Evolutionary conservation across 2,113 vertebrate species (phyloP).

Genomic region (Regulus satrapa): DNA sequence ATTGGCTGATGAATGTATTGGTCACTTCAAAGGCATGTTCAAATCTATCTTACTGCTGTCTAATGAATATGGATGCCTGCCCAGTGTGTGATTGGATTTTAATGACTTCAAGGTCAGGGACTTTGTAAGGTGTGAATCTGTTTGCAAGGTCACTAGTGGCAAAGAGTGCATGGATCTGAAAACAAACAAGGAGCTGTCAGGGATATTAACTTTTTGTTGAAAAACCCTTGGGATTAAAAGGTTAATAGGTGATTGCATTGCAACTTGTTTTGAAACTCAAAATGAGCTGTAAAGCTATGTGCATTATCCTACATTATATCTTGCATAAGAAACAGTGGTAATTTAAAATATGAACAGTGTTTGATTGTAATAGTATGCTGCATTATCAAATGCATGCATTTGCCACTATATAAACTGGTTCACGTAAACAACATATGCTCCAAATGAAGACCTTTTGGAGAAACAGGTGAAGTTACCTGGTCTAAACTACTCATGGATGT

Average conservation of each 20-base stretch:
- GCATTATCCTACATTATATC: conserved; percentile 45
- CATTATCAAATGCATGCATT: conserved; percentile 35
- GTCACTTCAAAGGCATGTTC: conserved; percentile 71
- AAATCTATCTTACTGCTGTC: conserved; percentile 71
- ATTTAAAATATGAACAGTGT: conserved; percentile 36
- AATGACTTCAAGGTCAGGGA: conserved; percentile 70
- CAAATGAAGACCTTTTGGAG: background rate
- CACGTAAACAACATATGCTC: background rate
- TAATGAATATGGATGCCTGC: conserved; percentile 73
- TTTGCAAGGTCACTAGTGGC: conserved; percentile 62
- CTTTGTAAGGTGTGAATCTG: conserved; percentile 62
- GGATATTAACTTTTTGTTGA: conserved; percentile 64
- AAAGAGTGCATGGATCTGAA: conserved; percentile 56
- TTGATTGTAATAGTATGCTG: conserved; percentile 40
- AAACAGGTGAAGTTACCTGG: background rate
- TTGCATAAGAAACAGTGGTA: conserved; percentile 30
- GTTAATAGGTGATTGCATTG: conserved; percentile 65
- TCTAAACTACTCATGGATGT: background rate
- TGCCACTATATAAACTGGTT: background rate
- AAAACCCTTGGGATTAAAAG: conserved; percentile 61
- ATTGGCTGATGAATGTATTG: conserved; percentile 73
- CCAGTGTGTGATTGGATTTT: conserved; percentile 72
- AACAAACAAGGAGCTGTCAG: conserved; percentile 66
- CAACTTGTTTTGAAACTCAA: conserved; percentile 65
- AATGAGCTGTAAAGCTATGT: conserved; percentile 43